phyloP scores from a whole-genome alignment of 2,888 invertebrate species.

The Pycnomerus fuliginosus region DNA sequence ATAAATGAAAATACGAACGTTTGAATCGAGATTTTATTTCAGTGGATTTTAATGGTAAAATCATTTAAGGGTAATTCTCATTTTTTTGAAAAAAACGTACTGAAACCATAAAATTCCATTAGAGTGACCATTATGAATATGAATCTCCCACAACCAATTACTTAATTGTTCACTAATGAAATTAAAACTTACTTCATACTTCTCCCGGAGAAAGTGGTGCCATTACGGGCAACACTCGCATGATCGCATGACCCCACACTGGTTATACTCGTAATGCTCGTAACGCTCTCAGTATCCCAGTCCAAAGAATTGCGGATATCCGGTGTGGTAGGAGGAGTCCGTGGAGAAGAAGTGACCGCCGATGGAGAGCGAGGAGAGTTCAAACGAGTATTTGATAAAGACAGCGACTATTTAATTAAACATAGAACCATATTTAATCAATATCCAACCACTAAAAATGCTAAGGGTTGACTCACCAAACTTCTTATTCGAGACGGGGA shows the following conservation, averaged over 20 bases:
- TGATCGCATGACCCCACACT: conserved; percentile 81
- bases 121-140: no score
- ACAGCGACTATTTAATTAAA: no score
- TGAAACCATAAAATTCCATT: no score
- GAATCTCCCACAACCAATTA: no score
- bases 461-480: conserved; percentile 58
- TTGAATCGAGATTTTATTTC: no score
- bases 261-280: conserved; percentile 78
- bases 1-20: no score
- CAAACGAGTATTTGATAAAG: conserved; percentile 44
- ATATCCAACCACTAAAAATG: no score
- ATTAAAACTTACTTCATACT: conserved; percentile 48
- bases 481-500: conserved; percentile 51
- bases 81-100: no score
- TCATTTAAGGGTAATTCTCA: no score
- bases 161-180: no score
- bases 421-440: no score
- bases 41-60: no score
- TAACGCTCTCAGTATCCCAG: conserved; percentile 69
- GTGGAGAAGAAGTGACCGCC: conserved; percentile 36
- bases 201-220: conserved; percentile 59
- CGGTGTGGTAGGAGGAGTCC: conserved; percentile 42
- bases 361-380: conserved; percentile 41
- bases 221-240: conserved; percentile 73
- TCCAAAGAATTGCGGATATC: conserved; percentile 50